Conservation (phyloP, 1,140 invertebrate species). For the Drosophila leontia region DNA sequence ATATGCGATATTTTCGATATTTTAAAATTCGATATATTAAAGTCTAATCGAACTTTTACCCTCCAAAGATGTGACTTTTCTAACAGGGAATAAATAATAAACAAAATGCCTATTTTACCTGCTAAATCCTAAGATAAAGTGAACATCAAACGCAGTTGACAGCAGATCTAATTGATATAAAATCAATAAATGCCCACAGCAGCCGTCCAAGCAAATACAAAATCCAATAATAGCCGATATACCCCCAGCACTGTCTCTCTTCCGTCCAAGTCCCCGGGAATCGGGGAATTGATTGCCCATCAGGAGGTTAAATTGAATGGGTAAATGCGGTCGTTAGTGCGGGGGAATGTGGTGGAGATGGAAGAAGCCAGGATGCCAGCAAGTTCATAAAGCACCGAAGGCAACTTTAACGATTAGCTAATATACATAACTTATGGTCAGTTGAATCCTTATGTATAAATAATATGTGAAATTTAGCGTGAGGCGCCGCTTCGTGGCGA, state of each 20-base stretch:
- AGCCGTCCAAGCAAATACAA: constrained; percentile 13
- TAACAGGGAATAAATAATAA: background rate
- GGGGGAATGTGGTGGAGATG: background rate
- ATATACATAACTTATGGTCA: constrained; percentile 80
- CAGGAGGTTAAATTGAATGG: constrained; percentile 49
- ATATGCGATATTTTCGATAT: background rate
- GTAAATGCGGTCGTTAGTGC: constrained; percentile 41
- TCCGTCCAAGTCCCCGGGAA: background rate
- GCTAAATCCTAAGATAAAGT: constrained; percentile 4
- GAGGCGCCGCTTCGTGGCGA: constrained; percentile 24
- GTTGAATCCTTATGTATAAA: constrained; percentile 80
- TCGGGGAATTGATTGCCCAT: constrained; percentile 32
- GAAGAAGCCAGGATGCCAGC: constrained; percentile 6
- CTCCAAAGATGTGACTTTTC: background rate
- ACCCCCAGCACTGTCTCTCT: background rate
- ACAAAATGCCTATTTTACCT: background rate
- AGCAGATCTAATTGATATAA: constrained; percentile 41
- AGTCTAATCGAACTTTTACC: too few relatives aligned
- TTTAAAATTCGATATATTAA: too few relatives aligned
- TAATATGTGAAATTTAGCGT: constrained; percentile 80
- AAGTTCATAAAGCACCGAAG: constrained; percentile 45
- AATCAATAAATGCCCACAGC: constrained; percentile 33
- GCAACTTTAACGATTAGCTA: constrained; percentile 64
- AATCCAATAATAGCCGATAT: constrained; percentile 23
- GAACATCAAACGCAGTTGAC: constrained; percentile 26